Evolutionary conservation across 1,140 invertebrate genomes (phyloP), one percentile per base, ranked within the genome.

Genomic region (Drosophila oshimai): DNA sequence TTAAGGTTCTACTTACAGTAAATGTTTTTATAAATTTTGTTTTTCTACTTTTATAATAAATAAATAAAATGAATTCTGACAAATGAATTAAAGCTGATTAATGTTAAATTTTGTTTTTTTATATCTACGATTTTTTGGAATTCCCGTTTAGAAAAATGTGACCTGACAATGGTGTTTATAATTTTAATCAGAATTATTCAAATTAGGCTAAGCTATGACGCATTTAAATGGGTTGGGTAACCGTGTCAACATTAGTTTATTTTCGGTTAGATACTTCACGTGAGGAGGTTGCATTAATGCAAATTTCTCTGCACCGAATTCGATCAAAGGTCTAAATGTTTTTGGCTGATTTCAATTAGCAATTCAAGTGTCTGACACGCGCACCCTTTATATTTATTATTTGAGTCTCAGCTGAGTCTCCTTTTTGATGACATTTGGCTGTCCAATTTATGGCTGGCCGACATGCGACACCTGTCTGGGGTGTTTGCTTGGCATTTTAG

Each of bases 331-430:
- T 64, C 47, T 80, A 72, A 81, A 36, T 28, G 26, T 4, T 67
- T 62, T 74, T 54, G 44, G 31, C 36, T 83, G 80, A 86, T 65
- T 79, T 83, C 62, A 61, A 86, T 83, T 83, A 83, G 58, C 58
- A 29, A 53, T 47, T 53, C 33, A 51, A 45, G 76, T 64, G 70
- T 34, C 47, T 37, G 49, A 57, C 36, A 37, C 47, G 34, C 7
- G 1, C 17, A 51, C 12, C 29, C 31, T 12, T 20, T 22, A 22
- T 15, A 36, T 37, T 46, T 20, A 22, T 7, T 46, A 46, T 37
- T 17, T 29, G 22, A n/a, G 60, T n/a, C n/a, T n/a, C n/a, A n/a
- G 29, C 34, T 18, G 12, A 62, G 24, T 39, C 34, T 60, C 10
- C 64, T 75, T 68, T 47, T 58, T 61, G 51, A 57, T 49, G 46